Evolutionary conservation across 2,113 vertebrate genomes (phyloP).

Genomic region (Stigmatopora nigra): DNA sequence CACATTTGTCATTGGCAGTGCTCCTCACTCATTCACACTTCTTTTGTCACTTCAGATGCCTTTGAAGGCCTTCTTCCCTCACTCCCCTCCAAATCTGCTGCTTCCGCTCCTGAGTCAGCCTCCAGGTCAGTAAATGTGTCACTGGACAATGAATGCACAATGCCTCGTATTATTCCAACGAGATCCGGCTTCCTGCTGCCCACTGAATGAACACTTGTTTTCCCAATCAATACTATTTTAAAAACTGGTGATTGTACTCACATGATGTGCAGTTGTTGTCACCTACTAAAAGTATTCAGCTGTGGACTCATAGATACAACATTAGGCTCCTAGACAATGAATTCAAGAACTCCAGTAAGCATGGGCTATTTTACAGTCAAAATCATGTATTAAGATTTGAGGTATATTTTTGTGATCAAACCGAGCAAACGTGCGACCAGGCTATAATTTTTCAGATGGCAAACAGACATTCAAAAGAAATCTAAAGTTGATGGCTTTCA

Average conservation of each 20-base stretch:
- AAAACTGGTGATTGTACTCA: constrained; percentile 16
- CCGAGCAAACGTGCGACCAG: no score
- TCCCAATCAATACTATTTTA: constrained; percentile 36
- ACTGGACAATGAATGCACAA: constrained; percentile 22
- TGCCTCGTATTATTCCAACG: constrained; percentile 39
- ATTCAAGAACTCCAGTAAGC: not conserved
- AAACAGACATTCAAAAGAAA: no score
- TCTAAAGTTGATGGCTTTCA: no score
- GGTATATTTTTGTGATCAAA: no score
- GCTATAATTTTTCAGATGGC: no score
- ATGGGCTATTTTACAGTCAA: no score
- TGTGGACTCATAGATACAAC: not conserved
- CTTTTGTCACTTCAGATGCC: constrained; percentile 67
- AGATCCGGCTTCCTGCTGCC: constrained; percentile 10
- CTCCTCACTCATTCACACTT: constrained; percentile 24
- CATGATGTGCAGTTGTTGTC: not conserved
- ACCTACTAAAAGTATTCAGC: not conserved
- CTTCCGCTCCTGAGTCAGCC: constrained; percentile 66
- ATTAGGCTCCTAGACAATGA: not conserved
- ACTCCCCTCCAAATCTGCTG: constrained; percentile 68
- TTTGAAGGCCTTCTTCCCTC: constrained; percentile 79
- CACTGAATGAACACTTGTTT: constrained; percentile 23
- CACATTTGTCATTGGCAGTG: constrained; percentile 45
- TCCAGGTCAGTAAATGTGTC: constrained; percentile 70
- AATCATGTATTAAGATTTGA: no score